A percentile compares a stretch with the other conserved stretches of the same genome.
These are phyloP conservation scores for Zoanthus gigantus DNA, from an alignment of 92 coral and sea anemone species.

Conservation along the genomic window DNA sequence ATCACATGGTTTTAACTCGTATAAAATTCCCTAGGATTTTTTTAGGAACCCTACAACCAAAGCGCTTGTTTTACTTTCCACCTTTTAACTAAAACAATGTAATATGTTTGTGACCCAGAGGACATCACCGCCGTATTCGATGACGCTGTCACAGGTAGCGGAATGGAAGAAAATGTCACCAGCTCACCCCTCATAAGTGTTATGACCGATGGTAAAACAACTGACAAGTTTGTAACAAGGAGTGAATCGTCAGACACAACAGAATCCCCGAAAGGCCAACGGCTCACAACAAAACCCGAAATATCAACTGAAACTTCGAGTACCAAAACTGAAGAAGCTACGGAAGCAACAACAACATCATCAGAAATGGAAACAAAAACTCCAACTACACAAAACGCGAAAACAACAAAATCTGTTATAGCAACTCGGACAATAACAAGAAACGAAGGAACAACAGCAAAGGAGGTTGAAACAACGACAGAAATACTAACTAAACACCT, in stretches of 20 bases:
- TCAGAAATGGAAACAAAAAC: neutral
- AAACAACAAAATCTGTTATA: neutral
- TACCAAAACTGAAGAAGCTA: neutral
- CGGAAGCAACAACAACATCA: neutral
- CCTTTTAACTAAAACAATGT: neutral
- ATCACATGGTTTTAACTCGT: too few relatives aligned
- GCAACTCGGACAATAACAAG: neutral
- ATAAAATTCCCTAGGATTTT: too few relatives aligned
- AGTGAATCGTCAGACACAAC: neutral
- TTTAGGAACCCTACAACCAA: neutral
- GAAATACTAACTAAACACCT: neutral
- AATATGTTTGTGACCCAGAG: neutral
- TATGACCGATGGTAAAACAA: neutral
- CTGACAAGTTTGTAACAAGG: neutral
- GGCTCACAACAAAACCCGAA: neutral
- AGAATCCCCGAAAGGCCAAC: neutral
- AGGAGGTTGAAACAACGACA: neutral
- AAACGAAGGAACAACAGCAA: neutral
- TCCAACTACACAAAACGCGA: neutral
- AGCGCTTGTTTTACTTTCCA: neutral
- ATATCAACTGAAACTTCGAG: neutral
- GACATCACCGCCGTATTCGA: conserved; percentile 26
- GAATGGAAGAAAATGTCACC: conserved; percentile 1
- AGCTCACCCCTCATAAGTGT: neutral
- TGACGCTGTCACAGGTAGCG: conserved; percentile 22